Evolutionary conservation across 2,113 vertebrate genomes (phyloP).

Genomic region (Hydrochoerus hydrochaeris): DNA sequence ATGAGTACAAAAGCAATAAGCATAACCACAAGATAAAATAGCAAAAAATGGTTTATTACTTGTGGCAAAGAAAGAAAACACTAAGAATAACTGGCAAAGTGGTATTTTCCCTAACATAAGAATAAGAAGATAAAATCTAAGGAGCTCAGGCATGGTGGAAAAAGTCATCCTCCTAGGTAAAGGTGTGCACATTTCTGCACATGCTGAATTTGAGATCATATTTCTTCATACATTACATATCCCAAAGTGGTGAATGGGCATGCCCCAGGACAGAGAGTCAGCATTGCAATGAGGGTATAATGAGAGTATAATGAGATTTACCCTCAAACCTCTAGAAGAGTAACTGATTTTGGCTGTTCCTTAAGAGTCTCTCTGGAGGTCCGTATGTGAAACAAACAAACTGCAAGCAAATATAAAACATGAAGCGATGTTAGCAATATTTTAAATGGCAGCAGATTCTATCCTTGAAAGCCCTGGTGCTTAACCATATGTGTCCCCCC

Average conservation of each 20-base stretch:
- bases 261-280: no score
- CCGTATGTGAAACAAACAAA: background rate
- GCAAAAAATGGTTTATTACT: background rate
- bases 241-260: background rate
- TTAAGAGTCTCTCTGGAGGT: background rate
- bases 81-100: background rate
- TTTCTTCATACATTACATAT: background rate
- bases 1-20: background rate
- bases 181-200: background rate
- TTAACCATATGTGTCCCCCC: background rate
- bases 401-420: background rate
- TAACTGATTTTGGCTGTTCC: background rate
- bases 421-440: background rate
- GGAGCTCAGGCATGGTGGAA: background rate
- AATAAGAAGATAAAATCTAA: no score
- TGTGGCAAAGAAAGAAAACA: background rate
- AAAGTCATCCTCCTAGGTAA: background rate
- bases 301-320: background rate
- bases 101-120: background rate
- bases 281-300: background rate
- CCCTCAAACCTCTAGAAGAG: background rate
- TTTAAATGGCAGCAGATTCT: background rate
- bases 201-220: background rate
- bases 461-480: background rate
- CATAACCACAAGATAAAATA: background rate